phyloP scores from a whole-genome alignment of 2,797 vertebrate species.

The Pipistrellus pygmaeus region DNA sequence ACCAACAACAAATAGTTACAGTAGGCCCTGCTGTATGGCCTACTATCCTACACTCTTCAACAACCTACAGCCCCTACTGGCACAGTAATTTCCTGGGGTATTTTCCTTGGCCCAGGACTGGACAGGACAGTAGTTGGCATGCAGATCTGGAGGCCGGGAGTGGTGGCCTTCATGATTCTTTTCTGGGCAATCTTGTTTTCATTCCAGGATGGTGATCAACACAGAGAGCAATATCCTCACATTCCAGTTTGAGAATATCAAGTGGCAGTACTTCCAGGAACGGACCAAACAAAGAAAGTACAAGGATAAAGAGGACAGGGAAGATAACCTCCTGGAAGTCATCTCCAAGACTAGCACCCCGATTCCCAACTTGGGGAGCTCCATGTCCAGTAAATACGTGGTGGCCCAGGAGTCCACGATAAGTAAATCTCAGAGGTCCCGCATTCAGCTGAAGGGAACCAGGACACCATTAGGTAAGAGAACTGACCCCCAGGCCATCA shows the following conservation, averaged over 20 bases:
- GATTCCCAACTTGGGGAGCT: not conserved
- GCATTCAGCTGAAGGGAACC: not conserved
- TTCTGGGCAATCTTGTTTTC: constrained; percentile 37
- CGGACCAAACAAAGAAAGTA: constrained; percentile 15
- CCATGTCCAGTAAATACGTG: constrained; percentile 48
- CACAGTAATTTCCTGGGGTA: not conserved
- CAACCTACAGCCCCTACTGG: not conserved
- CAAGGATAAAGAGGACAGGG: constrained; percentile 66
- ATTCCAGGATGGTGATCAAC: constrained; percentile 92
- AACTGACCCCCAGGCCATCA: not conserved
- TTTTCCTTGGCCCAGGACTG: not conserved
- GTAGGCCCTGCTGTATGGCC: not conserved
- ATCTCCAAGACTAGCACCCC: constrained; percentile 63
- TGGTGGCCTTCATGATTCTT: not conserved
- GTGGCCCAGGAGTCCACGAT: not conserved
- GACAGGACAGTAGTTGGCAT: not conserved
- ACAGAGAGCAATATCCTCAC: constrained; percentile 86
- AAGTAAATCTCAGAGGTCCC: constrained; percentile 11
- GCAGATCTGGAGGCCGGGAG: not conserved
- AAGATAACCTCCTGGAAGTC: constrained; percentile 14
- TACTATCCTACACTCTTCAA: not conserved
- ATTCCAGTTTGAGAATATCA: constrained; percentile 90
- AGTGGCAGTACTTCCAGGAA: constrained; percentile 89
- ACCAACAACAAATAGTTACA: not conserved
- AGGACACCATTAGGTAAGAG: constrained; percentile 63